Base-by-base conservation (phyloP, 2,113 vertebrate species). In the Capreolus pygargus region DNA sequence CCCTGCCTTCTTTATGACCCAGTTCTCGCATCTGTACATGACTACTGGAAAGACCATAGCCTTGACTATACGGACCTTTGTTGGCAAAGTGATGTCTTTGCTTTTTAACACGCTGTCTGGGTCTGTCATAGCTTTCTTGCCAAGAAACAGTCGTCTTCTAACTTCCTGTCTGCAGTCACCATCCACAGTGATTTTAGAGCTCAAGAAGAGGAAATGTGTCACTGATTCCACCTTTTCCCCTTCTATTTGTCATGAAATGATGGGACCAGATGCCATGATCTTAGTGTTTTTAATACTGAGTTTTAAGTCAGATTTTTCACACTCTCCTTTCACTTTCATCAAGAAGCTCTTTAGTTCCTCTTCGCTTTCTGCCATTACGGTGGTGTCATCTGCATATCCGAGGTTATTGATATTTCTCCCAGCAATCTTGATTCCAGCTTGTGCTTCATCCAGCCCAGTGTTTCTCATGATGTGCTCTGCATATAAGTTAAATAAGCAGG, bases 1-100 rank as follows among this genome's bases (percentile, higher is more conserved):
- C 70, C 43, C 21, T 74, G 21, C 70, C 6, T 74, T 74, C 12
- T 74, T 74, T 14, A 25, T 74, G 36, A 25, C 21, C 70, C 70
- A 25, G 21, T 21, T 74, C 36, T 43, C 1, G 1, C 21, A 43
- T 74, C 70, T 0, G 0, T 74, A 74, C 5, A 3, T 43, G 70
- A 74, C 36, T 43, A 13, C 70, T 74, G 11, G 36, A 74, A 74
- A 74, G 36, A 43, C 70, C 21, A 43, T 25, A 25, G 36, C 21
- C 14, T 74, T 74, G 70, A 74, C 39, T 74, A 14, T 25, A 43
- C 1, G 2, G 36, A 74, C 36, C 21, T 43, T 43, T 74, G 21
- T 43, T 74, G 36, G 70, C 70, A 74, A 43, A 74, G 70, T 74
- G 36, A 74, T 43, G 0, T 43, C 36, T 74, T 39, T 25, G 70